Conservation (phyloP, 2,888 invertebrate species). For the Physocephala rufipes region DNA sequence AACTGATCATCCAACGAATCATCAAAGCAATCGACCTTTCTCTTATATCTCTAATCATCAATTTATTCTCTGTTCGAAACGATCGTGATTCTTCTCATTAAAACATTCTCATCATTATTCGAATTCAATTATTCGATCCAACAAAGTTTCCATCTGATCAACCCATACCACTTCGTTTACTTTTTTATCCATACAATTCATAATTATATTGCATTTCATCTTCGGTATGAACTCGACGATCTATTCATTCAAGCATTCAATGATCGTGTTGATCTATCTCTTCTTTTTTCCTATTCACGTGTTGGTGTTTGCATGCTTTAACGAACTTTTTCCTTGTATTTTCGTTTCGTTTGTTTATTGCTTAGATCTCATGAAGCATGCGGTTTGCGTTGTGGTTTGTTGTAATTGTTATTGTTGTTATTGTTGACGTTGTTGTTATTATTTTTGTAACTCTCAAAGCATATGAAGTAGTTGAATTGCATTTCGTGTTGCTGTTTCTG, state of each 20-base stretch:
- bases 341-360: slow-evolving; percentile 16
- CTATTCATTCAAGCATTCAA: slow-evolving; percentile 5
- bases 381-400: slow-evolving; percentile 6
- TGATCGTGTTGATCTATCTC: slow-evolving; percentile 6
- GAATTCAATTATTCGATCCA: too few relatives aligned
- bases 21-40: too few relatives aligned
- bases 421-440: slow-evolving; percentile 21
- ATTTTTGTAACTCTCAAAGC: slow-evolving; percentile 32
- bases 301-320: slow-evolving; percentile 20
- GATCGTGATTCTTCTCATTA: too few relatives aligned
- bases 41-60: too few relatives aligned
- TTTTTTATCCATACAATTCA: too few relatives aligned
- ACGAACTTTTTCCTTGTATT: slow-evolving; percentile 16
- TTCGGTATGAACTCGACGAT: not conserved
- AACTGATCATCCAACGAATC: too few relatives aligned
- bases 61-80: too few relatives aligned
- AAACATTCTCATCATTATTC: too few relatives aligned
- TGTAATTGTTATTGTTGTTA: slow-evolving; percentile 17
- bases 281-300: not conserved
- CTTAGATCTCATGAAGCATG: not conserved
- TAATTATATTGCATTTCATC: too few relatives aligned
- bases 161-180: too few relatives aligned
- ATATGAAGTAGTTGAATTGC: slow-evolving; percentile 18
- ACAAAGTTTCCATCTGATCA: too few relatives aligned
- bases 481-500: too few relatives aligned